Percentiles rank a stretch among this genome's conserved stretches.
Evolutionary conservation across 2,888 invertebrate genomes (phyloP).

Genomic region (Anorthoa munda): DNA sequence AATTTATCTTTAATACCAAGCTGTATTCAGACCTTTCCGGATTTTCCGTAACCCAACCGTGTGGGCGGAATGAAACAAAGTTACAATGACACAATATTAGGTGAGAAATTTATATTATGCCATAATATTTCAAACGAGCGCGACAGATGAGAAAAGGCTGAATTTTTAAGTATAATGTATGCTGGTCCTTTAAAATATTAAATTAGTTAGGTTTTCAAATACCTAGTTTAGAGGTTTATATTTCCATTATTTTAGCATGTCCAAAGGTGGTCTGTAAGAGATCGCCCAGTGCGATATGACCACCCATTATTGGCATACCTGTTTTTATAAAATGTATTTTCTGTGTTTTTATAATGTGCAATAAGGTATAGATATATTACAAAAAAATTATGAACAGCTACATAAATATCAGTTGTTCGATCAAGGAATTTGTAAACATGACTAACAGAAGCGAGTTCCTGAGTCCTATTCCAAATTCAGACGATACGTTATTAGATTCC

Average conservation of each 20-base stretch:
- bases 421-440: background rate
- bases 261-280: background rate
- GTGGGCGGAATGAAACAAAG: constrained; percentile 55
- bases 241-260: background rate
- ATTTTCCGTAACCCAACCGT: constrained; percentile 41
- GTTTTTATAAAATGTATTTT: no score
- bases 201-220: no score
- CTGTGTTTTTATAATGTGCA: no score
- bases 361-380: no score
- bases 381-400: background rate
- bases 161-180: constrained; percentile 28
- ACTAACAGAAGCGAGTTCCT: background rate
- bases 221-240: background rate
- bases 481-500: background rate
- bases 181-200: background rate
- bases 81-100: constrained; percentile 56
- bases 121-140: constrained; percentile 56
- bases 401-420: background rate
- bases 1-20: constrained; percentile 54
- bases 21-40: constrained; percentile 47
- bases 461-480: background rate
- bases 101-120: constrained; percentile 55
- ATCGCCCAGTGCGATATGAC: background rate
- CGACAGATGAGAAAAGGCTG: constrained; percentile 19
- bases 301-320: background rate